Evolutionary conservation across 2,888 invertebrate genomes (phyloP), one percentile per base, ranked within the genome.

Genomic region (Lucinisca nassula): DNA sequence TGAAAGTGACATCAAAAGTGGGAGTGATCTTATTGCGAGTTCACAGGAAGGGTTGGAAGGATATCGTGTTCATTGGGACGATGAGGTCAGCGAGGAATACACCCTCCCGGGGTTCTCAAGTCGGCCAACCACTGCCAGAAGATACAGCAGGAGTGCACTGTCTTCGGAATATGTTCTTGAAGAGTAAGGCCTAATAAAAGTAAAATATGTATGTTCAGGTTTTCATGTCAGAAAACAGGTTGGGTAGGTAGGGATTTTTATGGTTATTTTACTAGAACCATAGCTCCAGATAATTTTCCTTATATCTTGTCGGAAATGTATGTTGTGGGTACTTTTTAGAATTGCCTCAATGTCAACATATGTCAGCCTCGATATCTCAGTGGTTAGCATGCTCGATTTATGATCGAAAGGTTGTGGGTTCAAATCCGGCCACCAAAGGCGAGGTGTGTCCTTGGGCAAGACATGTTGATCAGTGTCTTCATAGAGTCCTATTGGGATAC

Each of bases 51-150:
- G 67, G 10, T 35, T 35, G 30, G 67, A 67, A 67, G 67, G 67
- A 32, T 67, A 67, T 21, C 77, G 78, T 82, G 77, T 78, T 10
- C 82, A 82, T 45, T 77, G 77, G 78, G 73, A 78, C 24, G 77
- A 78, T 55, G 78, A 77, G 40, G 77, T 72, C n/a, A 67, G 67
- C 17, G 67, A 35, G 35, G 82, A 82, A 1, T 67, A 67, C 21
- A 58, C 58, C 8, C 8, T 67, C 32, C 67, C 67, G 17, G 67
- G 67, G 17, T 67, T 67, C 67, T 67, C 67, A 17, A 61, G 61
- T 61, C 32, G 67, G 21, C 67, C 67, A 67, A 67, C 67, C 32
- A 67, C 67, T 32, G 67, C 35, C 67, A 35, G 67, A 10, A 32
- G 67, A 17, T 14, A 21, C 32, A 61, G 24, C 30, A 67, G 67